Evolutionary conservation across 2,797 vertebrate genomes (phyloP).

Genomic region (Meriones psammophilus): DNA sequence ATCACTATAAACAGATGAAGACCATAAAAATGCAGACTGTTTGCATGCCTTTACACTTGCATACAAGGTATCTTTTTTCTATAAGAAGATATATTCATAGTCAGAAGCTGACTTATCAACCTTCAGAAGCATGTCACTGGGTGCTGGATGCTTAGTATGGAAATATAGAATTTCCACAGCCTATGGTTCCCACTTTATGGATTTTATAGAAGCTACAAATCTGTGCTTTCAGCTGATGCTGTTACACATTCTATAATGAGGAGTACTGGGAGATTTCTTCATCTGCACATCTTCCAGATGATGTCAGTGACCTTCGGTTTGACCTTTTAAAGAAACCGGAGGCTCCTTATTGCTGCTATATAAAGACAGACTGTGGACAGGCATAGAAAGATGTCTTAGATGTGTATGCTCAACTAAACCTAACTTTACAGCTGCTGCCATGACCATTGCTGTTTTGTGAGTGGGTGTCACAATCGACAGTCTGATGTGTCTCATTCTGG

Average conservation of each 20-base stretch:
- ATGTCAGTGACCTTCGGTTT: neutral
- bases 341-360: neutral
- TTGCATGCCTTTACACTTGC: neutral
- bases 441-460: neutral
- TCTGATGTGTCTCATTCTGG: neutral
- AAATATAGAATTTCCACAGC: neutral
- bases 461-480: neutral
- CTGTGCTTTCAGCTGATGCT: neutral
- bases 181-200: accelerated
- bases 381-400: neutral
- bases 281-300: neutral
- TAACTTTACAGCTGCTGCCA: neutral
- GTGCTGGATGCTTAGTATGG: neutral
- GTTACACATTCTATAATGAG: neutral
- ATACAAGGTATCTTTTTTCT: neutral
- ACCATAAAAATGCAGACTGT: neutral
- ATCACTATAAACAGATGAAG: neutral
- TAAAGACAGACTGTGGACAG: conserved; percentile 18
- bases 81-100: neutral
- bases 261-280: neutral
- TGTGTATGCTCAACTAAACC: neutral
- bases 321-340: conserved; percentile 43
- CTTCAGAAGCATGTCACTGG: neutral
- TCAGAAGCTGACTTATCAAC: neutral
- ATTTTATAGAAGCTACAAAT: neutral